A percentile compares a stretch with the other conserved stretches of the same genome.
Conservation (phyloP, 2,797 vertebrate genomes). For the Smutsia gigantea region DNA sequence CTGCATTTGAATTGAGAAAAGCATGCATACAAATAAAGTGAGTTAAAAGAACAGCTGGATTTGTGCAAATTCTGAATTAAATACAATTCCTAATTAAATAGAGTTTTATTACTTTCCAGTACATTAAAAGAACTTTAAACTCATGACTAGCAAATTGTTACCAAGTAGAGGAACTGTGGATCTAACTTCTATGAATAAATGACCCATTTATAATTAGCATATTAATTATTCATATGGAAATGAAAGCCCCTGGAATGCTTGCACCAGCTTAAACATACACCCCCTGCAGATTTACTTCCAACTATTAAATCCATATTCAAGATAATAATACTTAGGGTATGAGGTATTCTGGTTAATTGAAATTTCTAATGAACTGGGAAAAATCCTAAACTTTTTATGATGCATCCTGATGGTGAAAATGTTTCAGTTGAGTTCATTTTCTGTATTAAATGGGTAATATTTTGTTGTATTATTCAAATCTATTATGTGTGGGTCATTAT, state of each 20-base stretch:
- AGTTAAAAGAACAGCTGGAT: background rate
- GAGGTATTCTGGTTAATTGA: background rate
- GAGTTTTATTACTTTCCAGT: conserved; percentile 61
- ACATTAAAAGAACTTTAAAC: conserved; percentile 38
- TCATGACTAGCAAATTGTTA: conserved; percentile 49
- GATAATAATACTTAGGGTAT: background rate
- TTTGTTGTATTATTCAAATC: background rate
- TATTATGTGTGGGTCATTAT: background rate
- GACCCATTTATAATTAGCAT: conserved; percentile 56
- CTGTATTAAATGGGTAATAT: background rate
- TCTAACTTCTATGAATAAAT: conserved; percentile 50
- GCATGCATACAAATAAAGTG: background rate
- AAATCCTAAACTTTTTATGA: background rate
- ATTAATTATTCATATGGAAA: conserved; percentile 61
- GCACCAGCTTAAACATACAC: background rate
- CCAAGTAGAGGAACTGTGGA: conserved; percentile 24
- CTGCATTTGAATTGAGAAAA: background rate
- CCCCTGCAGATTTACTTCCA: background rate
- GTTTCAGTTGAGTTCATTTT: background rate
- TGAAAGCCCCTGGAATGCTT: background rate
- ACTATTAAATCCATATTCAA: conserved; percentile 38
- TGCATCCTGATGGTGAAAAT: background rate
- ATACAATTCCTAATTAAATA: conserved; percentile 57
- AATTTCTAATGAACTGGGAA: conserved; percentile 23
- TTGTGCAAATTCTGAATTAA: conserved; percentile 46